Evolutionary conservation across 2,113 vertebrate species (phyloP).

Genomic region (Psittacus erithacus): DNA sequence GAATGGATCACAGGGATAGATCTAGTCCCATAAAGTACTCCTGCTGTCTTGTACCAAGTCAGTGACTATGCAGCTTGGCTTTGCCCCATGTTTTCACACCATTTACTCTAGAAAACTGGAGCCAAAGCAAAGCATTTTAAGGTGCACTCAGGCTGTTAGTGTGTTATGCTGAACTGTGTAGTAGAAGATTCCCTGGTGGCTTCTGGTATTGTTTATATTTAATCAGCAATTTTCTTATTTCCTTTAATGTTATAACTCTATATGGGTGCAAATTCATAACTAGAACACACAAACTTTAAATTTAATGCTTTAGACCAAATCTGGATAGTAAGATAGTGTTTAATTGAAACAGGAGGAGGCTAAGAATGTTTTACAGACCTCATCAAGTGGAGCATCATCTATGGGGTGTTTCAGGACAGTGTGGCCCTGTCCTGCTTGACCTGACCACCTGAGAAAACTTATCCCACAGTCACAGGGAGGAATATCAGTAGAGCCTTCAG

Average conservation of each 20-base stretch:
- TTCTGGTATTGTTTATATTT: conserved; percentile 8
- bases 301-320: background rate
- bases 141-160: background rate
- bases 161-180: background rate
- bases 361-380: background rate
- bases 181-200: background rate
- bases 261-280: background rate
- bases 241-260: background rate
- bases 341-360: background rate
- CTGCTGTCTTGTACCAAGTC: background rate
- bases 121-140: background rate
- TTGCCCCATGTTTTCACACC: background rate
- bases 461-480: background rate
- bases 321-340: background rate
- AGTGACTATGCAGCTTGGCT: background rate
- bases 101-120: background rate
- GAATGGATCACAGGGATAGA: background rate
- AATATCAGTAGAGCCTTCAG: background rate
- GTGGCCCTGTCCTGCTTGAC: background rate
- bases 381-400: background rate
- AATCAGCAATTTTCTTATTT: background rate
- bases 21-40: background rate
- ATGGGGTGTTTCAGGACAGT: background rate
- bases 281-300: conserved; percentile 8
- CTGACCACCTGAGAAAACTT: background rate